phyloP scores from a whole-genome alignment of 2,113 vertebrate species.

The Callochromis pleurospilus region DNA sequence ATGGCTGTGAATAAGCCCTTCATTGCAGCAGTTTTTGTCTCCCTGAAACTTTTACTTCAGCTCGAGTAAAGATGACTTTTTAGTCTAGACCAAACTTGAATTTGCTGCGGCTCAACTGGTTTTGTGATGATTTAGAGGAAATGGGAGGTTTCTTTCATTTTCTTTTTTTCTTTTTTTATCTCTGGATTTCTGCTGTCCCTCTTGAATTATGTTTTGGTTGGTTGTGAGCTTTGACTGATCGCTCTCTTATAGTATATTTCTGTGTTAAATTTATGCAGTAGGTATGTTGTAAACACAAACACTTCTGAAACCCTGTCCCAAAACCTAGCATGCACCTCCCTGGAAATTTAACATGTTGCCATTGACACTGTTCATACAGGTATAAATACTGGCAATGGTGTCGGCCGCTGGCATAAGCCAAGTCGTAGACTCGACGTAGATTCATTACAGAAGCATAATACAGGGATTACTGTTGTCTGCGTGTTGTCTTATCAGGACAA shows the following conservation, averaged over 20 bases:
- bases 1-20: not conserved
- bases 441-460: not conserved
- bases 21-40: not conserved
- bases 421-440: not conserved
- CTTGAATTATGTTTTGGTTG: fast-evolving
- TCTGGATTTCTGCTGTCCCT: not conserved
- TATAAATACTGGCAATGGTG: not conserved
- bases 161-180: not conserved
- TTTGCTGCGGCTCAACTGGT: fast-evolving
- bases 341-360: not conserved
- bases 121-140: fast-evolving
- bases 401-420: not conserved
- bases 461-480: not conserved
- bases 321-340: fast-evolving
- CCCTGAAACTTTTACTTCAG: not conserved
- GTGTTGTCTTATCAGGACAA: fast-evolving
- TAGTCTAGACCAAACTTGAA: not conserved
- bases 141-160: fast-evolving
- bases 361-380: fast-evolving
- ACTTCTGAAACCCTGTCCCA: fast-evolving
- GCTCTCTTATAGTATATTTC: fast-evolving
- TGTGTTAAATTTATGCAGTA: fast-evolving
- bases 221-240: not conserved
- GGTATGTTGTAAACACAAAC: not conserved
- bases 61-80: not conserved